A percentile compares a stretch with the other conserved stretches of the same genome.
Conservation (phyloP, 2,888 invertebrate species). For the Minunthozetes semirufus region DNA sequence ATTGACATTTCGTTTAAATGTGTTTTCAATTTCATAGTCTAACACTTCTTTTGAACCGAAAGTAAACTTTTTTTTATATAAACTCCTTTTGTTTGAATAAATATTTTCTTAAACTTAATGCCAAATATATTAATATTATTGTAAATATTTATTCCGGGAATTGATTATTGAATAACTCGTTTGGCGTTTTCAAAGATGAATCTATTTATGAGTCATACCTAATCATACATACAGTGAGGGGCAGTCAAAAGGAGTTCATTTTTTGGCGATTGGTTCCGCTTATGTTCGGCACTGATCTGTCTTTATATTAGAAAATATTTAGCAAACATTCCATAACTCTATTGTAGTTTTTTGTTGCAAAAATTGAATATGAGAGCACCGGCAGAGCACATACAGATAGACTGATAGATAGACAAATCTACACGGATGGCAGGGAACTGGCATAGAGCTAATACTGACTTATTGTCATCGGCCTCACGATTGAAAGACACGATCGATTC, state of each 20-base stretch:
- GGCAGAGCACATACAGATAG: background rate
- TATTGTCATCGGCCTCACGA: constrained; percentile 26
- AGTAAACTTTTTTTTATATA: background rate
- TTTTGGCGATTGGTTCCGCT: too few species aligned
- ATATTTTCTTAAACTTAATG: background rate
- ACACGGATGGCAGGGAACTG: too few species aligned
- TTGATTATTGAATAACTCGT: background rate
- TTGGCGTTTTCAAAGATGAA: background rate
- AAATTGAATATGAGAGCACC: background rate
- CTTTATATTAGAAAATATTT: background rate
- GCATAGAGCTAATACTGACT: background rate
- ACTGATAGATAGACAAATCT: background rate
- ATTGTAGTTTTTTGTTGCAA: background rate
- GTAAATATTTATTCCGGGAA: constrained; percentile 23
- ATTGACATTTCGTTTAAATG: constrained; percentile 9
- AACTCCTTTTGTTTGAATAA: background rate
- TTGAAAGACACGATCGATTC: constrained; percentile 23
- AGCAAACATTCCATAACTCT: background rate
- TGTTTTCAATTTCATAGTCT: background rate
- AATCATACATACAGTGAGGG: too few species aligned
- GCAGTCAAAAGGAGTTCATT: background rate
- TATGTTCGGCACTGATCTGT: background rate
- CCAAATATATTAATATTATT: background rate
- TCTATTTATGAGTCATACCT: background rate
- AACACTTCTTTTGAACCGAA: background rate